Percentiles rank a stretch among this genome's conserved stretches.
phyloP scores from a whole-genome alignment of 2,888 invertebrate species.

The Drosophila planitibia region DNA sequence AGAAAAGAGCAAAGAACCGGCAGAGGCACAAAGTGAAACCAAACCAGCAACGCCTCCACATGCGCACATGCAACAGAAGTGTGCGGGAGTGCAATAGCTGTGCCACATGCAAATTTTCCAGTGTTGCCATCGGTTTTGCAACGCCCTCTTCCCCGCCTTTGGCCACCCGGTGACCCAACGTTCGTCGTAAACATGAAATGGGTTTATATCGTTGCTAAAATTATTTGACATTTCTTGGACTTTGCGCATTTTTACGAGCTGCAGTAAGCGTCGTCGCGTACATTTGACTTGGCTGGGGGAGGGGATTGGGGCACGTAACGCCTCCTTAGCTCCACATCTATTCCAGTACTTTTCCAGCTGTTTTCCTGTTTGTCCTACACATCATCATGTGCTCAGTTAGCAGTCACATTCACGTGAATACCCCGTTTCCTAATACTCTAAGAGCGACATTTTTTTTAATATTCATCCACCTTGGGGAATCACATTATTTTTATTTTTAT shows the following conservation, averaged over 20 bases:
- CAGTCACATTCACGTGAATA: neutral
- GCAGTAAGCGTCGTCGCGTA: conserved; percentile 49
- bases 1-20: conserved; percentile 69
- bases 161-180: conserved; percentile 33
- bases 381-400: conserved; percentile 20
- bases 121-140: conserved; percentile 32
- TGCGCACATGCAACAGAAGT: conserved; percentile 25
- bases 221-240: conserved; percentile 84
- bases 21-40: conserved; percentile 56
- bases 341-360: neutral
- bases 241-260: conserved; percentile 80
- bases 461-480: neutral
- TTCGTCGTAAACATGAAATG: conserved; percentile 83
- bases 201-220: conserved; percentile 83
- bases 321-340: conserved; percentile 34
- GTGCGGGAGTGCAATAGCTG: conserved; percentile 7
- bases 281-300: conserved; percentile 35
- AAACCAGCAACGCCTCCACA: conserved; percentile 63
- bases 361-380: conserved; percentile 1
- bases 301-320: conserved; percentile 18
- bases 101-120: conserved; percentile 70
- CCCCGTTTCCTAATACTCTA: neutral
- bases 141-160: neutral
- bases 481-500: neutral
- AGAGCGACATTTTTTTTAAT: neutral